phyloP scores from a whole-genome alignment of 2,113 vertebrate species.

The Chauna torquata region DNA sequence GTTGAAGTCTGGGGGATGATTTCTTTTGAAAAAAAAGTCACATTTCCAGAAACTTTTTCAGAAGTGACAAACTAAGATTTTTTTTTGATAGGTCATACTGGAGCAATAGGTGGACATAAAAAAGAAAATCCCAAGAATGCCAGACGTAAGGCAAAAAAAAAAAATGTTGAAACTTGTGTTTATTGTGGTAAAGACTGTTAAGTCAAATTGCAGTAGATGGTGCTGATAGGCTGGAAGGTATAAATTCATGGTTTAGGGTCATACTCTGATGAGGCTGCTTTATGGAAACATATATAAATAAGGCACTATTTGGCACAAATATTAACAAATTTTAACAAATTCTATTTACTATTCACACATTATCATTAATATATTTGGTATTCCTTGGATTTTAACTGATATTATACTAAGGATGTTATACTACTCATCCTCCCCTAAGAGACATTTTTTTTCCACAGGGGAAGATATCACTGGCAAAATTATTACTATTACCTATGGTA shows the following conservation, averaged over 20 bases:
- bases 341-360: constrained; percentile 59
- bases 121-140: not conserved
- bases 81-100: not conserved
- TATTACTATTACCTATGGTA: not conserved
- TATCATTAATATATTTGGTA: constrained; percentile 66
- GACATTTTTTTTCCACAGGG: not conserved
- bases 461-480: not conserved
- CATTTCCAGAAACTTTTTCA: not conserved
- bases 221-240: constrained; percentile 56
- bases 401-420: constrained; percentile 62
- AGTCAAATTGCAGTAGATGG: constrained; percentile 64
- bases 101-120: not conserved
- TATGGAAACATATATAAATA: constrained; percentile 28
- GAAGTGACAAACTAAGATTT: not conserved
- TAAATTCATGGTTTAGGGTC: not conserved
- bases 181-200: not conserved
- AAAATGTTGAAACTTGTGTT: not conserved
- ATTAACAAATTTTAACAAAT: constrained; percentile 62
- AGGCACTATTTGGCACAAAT: constrained; percentile 52
- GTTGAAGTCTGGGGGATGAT: not conserved
- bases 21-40: not conserved
- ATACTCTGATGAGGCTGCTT: not conserved
- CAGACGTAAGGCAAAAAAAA: not conserved
- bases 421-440: constrained; percentile 6
- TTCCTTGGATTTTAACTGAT: constrained; percentile 61